Evolutionary conservation across 2,797 vertebrate genomes (phyloP).

Genomic region (Arrhamphus sclerolepis): DNA sequence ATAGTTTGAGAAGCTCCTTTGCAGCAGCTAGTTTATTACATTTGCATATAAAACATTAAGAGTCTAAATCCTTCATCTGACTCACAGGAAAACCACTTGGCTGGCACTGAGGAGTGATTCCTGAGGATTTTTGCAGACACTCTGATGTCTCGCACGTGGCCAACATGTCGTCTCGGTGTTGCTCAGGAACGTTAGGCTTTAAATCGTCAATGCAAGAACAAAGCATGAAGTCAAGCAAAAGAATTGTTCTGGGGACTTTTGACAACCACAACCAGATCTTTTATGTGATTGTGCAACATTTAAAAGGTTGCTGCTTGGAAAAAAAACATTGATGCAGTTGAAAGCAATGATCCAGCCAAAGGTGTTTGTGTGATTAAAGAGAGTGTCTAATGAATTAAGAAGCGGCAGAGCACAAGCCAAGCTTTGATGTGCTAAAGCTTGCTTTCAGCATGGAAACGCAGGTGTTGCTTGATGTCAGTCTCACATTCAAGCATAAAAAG

Average conservation of each 20-base stretch:
- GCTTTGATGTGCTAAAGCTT: slow-evolving; percentile 55
- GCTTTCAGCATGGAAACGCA: slow-evolving; percentile 22
- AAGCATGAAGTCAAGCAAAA: background rate
- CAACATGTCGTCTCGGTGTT: slow-evolving; percentile 1
- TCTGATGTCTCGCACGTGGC: slow-evolving; percentile 8
- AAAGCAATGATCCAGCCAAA: slow-evolving; percentile 23
- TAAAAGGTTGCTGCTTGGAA: background rate
- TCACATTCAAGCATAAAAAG: slow-evolving; percentile 26
- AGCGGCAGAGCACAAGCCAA: slow-evolving; percentile 25
- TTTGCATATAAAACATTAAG: slow-evolving; percentile 34
- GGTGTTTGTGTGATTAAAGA: slow-evolving; percentile 50
- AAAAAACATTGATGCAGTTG: slow-evolving; percentile 4
- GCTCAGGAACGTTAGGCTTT: background rate
- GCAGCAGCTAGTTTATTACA: slow-evolving; percentile 24
- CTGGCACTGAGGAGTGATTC: slow-evolving; percentile 41
- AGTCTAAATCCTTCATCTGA: slow-evolving; percentile 20
- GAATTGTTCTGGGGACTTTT: background rate
- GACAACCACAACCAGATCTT: background rate
- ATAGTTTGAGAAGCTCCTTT: slow-evolving; percentile 9
- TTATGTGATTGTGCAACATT: background rate
- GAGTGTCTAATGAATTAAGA: slow-evolving; percentile 55
- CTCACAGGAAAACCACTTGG: slow-evolving; percentile 16
- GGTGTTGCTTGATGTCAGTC: slow-evolving; percentile 25
- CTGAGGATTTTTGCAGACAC: slow-evolving; percentile 18
- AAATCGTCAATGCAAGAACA: too few relatives aligned